A percentile compares a stretch with the other conserved stretches of the same genome.
phyloP scores from a whole-genome alignment of 2,888 invertebrate species.

The Flexamia atlantica region DNA sequence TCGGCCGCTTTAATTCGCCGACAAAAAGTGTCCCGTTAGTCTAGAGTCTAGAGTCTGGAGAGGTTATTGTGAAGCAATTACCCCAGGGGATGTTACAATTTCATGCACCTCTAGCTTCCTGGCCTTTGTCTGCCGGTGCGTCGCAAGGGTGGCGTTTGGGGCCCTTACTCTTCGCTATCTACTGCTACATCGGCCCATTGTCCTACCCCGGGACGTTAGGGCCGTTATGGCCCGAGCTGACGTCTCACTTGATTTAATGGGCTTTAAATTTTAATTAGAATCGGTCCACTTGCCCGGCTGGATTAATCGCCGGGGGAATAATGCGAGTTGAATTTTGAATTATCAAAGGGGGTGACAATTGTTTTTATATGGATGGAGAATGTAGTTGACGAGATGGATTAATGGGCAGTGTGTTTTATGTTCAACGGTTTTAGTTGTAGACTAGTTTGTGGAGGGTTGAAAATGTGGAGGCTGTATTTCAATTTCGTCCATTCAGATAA shows the following conservation, averaged over 20 bases:
- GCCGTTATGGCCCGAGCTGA: conserved; percentile 44
- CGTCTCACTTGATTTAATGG: conserved; percentile 54
- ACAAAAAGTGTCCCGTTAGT: conserved; percentile 56
- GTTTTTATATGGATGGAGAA: conserved; percentile 24
- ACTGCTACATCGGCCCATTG: conserved; percentile 49
- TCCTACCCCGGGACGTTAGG: conserved; percentile 41
- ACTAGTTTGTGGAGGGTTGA: no score
- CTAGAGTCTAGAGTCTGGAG: conserved; percentile 20
- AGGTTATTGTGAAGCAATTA: conserved; percentile 53
- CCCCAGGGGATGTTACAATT: conserved; percentile 58
- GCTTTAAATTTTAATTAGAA: conserved; percentile 59
- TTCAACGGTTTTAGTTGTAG: conserved; percentile 7
- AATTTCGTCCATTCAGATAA: no score
- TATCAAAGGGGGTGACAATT: conserved; percentile 27
- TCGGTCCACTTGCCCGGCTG: conserved; percentile 51
- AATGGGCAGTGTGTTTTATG: conserved; percentile 38
- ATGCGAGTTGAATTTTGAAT: conserved; percentile 26
- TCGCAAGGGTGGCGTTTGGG: conserved; percentile 31
- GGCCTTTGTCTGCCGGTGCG: conserved; percentile 25
- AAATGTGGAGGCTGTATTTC: no score
- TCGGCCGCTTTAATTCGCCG: conserved; percentile 28
- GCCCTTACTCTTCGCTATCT: conserved; percentile 28
- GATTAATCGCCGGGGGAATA: conserved; percentile 45
- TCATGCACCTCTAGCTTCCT: conserved; percentile 52
- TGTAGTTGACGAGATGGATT: not conserved